These are phyloP conservation scores for Enteromius paludinosus DNA, from an alignment of 2,797 vertebrate species.

Conservation along the genomic window DNA sequence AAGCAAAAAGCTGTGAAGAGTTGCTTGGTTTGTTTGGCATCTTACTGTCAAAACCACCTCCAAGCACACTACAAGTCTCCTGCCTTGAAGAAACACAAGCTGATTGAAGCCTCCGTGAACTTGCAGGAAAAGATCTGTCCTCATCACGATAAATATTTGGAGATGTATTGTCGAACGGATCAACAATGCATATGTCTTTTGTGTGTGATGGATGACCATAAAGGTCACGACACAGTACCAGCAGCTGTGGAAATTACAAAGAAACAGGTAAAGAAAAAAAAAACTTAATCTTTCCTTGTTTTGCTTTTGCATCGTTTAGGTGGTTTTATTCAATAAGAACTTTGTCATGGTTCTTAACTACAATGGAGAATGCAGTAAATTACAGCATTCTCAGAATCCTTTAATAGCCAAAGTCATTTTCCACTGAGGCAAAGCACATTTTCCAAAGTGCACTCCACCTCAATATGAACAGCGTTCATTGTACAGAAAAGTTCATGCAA, in stretches of 20 bases:
- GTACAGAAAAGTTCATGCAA: slow-evolving; percentile 16
- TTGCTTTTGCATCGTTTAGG: background rate
- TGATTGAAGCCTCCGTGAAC: slow-evolving; percentile 81
- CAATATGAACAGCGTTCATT: slow-evolving; percentile 32
- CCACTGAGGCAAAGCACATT: slow-evolving; percentile 34
- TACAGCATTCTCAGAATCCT: background rate
- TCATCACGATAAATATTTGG: slow-evolving; percentile 82
- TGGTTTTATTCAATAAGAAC: background rate
- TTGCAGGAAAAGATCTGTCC: slow-evolving; percentile 83
- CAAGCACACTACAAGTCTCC: slow-evolving; percentile 59
- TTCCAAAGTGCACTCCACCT: slow-evolving; percentile 35
- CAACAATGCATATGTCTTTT: slow-evolving; percentile 85
- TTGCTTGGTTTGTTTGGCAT: slow-evolving; percentile 84
- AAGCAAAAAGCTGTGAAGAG: slow-evolving; percentile 83
- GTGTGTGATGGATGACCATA: slow-evolving; percentile 68
- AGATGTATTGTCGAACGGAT: slow-evolving; percentile 84
- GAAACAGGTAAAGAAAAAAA: slow-evolving; percentile 55
- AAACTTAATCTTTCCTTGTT: background rate
- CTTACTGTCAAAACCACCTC: slow-evolving; percentile 78
- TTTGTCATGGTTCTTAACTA: background rate
- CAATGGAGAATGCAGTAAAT: background rate
- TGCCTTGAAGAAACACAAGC: slow-evolving; percentile 81
- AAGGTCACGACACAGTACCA: slow-evolving; percentile 81
- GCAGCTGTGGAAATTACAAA: slow-evolving; percentile 81
- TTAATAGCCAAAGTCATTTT: slow-evolving; percentile 16